A percentile compares a stretch with the other conserved stretches of the same genome.
Evolutionary conservation across 2,113 vertebrate species (phyloP).

Genomic region (Girardinichthys multiradiatus): DNA sequence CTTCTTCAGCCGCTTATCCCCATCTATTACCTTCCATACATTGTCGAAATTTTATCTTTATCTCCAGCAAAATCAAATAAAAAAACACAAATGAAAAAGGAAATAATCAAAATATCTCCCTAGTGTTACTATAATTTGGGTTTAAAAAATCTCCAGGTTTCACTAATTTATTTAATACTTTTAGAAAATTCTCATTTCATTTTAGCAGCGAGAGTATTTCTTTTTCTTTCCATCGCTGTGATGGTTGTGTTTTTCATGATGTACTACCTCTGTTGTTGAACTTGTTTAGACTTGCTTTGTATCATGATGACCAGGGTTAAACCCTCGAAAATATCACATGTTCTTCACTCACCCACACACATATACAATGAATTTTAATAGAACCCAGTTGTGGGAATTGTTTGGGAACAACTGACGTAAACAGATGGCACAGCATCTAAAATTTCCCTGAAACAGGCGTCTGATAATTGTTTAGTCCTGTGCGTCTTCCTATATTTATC

Average conservation of each 20-base stretch:
- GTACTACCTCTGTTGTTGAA: too few species aligned
- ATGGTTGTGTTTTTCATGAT: background rate
- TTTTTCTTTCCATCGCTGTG: background rate
- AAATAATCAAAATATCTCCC: too few species aligned
- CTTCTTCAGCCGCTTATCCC: too few species aligned
- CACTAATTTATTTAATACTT: too few species aligned
- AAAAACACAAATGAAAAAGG: too few species aligned
- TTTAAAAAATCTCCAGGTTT: too few species aligned
- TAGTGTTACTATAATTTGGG: too few species aligned
- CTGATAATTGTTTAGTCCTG: background rate
- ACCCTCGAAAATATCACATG: background rate
- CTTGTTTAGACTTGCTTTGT: background rate
- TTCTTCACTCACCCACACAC: background rate
- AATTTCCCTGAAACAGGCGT: background rate
- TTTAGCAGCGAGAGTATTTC: background rate
- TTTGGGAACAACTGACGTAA: conserved; percentile 15
- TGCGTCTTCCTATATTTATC: conserved; percentile 9
- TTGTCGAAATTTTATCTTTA: too few species aligned
- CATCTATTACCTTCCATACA: too few species aligned
- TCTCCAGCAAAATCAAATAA: too few species aligned
- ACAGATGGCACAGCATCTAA: background rate
- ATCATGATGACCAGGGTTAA: background rate
- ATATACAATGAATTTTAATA: background rate
- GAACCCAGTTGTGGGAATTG: background rate
- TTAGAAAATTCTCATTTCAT: background rate